Evolutionary conservation across 2,113 vertebrate species (phyloP).

Genomic region (Scopus umbretta): DNA sequence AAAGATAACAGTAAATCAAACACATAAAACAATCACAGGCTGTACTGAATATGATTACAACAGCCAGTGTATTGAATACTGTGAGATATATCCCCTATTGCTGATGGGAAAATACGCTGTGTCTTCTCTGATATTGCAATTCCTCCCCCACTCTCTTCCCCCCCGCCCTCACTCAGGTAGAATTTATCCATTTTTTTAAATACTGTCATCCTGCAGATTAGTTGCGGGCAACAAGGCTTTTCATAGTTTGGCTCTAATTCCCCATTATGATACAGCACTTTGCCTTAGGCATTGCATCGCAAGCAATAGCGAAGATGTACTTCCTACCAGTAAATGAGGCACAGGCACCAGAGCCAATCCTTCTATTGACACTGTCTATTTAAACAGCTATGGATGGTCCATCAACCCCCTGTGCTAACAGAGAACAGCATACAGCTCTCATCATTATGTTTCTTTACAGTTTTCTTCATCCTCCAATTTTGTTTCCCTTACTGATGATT

Average conservation of each 20-base stretch:
- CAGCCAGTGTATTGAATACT: neutral
- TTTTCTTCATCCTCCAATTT: neutral
- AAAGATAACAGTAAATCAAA: constrained; percentile 54
- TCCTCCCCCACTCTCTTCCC: no score
- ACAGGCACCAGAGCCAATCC: neutral
- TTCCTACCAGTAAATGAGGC: neutral
- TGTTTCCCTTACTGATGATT: neutral
- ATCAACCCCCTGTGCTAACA: neutral
- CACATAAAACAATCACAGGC: neutral
- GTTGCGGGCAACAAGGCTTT: neutral
- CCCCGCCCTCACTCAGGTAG: no score
- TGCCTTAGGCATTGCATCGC: neutral
- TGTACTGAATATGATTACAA: neutral
- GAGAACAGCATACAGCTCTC: neutral
- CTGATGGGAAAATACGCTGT: neutral
- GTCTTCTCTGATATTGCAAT: neutral
- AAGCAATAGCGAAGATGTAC: neutral
- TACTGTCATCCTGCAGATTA: neutral
- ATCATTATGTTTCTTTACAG: neutral
- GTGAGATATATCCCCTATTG: neutral
- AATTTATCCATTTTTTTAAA: constrained; percentile 4
- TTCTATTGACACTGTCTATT: neutral
- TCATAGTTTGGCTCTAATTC: neutral
- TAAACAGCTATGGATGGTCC: neutral
- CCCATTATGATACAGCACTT: neutral